Evolutionary conservation across 1,140 invertebrate species (phyloP).

Genomic region (Temnothorax longispinosus): DNA sequence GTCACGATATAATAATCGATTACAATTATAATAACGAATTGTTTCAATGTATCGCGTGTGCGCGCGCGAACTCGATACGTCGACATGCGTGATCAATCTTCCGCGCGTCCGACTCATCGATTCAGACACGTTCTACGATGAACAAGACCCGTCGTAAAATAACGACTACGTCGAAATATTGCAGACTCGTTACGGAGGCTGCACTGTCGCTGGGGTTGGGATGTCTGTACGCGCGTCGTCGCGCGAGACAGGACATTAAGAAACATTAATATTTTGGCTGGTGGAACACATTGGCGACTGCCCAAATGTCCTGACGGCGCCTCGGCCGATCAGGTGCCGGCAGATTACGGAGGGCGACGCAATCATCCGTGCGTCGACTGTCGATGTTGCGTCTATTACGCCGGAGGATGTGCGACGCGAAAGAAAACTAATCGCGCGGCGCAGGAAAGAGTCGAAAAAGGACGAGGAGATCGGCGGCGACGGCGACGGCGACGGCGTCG

Average conservation of each 20-base stretch:
- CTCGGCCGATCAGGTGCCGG: conserved; percentile 63
- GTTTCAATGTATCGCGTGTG: neutral
- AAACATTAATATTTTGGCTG: conserved; percentile 77
- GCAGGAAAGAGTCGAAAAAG: conserved; percentile 47
- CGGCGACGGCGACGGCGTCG: conserved; percentile 20
- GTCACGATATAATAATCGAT: neutral
- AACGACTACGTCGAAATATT: conserved; percentile 35
- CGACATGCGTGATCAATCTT: conserved; percentile 17
- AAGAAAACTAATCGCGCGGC: conserved; percentile 26
- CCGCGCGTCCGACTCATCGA: neutral
- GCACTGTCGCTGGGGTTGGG: neutral
- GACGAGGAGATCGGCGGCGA: conserved; percentile 27
- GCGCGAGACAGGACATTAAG: conserved; percentile 56
- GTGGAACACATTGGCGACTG: conserved; percentile 65
- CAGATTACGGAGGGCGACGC: conserved; percentile 67
- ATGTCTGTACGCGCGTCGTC: conserved; percentile 6
- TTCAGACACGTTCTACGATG: conserved; percentile 2
- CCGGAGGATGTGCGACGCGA: neutral
- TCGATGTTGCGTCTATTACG: conserved; percentile 55
- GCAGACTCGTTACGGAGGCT: conserved; percentile 36
- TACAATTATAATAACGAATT: conserved; percentile 4
- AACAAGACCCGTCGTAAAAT: neutral
- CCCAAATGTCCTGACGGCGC: conserved; percentile 68
- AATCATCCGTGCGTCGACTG: conserved; percentile 76
- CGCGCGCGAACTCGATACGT: neutral